A percentile compares a stretch with the other conserved stretches of the same genome.
Evolutionary conservation across 2,888 invertebrate genomes (phyloP).

Genomic region (Cepaea hortensis): DNA sequence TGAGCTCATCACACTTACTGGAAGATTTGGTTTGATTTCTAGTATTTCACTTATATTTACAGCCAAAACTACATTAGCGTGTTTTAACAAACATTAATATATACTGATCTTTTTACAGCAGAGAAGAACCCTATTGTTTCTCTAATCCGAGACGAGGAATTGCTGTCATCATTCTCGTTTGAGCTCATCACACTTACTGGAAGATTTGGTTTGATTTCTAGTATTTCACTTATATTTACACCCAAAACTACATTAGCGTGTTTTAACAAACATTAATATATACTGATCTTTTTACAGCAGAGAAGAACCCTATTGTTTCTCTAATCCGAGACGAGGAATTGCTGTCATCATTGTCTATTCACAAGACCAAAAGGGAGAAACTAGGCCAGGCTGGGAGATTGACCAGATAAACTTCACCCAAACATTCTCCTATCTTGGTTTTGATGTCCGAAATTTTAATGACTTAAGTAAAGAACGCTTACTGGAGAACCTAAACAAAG

Average conservation of each 20-base stretch:
- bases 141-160: constrained; percentile 80
- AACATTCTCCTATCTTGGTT: constrained; percentile 78
- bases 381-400: constrained; percentile 86
- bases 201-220: too few species aligned
- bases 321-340: constrained; percentile 80
- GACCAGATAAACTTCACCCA: constrained; percentile 86
- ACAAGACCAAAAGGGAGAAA: constrained; percentile 80
- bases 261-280: too few species aligned
- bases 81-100: too few species aligned
- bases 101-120: background rate
- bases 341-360: constrained; percentile 94
- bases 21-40: too few species aligned
- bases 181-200: too few species aligned
- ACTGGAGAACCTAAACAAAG: constrained; percentile 81
- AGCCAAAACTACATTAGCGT: too few species aligned
- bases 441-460: constrained; percentile 83
- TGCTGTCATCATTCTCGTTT: constrained; percentile 91
- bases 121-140: constrained; percentile 34
- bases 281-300: background rate
- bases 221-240: too few species aligned
- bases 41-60: too few species aligned
- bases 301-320: constrained; percentile 29
- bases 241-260: too few species aligned
- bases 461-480: constrained; percentile 84
- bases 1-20: too few species aligned